Conservation (phyloP, 2,888 invertebrate species). For the Amblyjoppa proteus region DNA sequence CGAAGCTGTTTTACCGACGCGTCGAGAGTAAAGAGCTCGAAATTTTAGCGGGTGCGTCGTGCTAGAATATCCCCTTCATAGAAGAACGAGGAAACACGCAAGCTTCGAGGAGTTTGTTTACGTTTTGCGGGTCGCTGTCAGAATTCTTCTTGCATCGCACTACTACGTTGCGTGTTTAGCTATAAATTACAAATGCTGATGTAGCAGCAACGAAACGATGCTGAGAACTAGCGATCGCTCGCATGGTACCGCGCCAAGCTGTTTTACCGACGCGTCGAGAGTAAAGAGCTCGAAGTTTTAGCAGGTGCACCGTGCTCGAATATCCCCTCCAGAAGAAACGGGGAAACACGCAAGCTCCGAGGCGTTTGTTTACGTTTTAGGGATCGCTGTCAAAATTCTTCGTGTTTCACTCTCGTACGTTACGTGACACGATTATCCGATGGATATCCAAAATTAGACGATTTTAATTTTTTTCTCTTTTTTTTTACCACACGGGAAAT, state of each 20-base stretch:
- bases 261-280: slow-evolving; percentile 6
- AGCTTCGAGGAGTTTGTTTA: slow-evolving; percentile 55
- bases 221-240: background rate
- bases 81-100: slow-evolving; percentile 4
- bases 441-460: background rate
- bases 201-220: background rate
- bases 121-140: slow-evolving; percentile 47
- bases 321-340: background rate
- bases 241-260: slow-evolving; percentile 19
- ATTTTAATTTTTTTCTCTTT: background rate
- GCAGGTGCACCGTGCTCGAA: slow-evolving; percentile 20
- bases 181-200: background rate
- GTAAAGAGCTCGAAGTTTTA: background rate
- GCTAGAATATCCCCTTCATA: background rate
- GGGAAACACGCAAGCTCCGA: slow-evolving; percentile 14
- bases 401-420: slow-evolving; percentile 7
- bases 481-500: background rate
- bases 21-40: background rate
- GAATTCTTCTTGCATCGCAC: slow-evolving; percentile 47
- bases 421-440: background rate
- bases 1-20: slow-evolving; percentile 11
- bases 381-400: slow-evolving; percentile 52
- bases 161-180: background rate
- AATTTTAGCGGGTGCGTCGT: slow-evolving; percentile 21
- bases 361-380: slow-evolving; percentile 64